A percentile compares a stretch with the other conserved stretches of the same genome.
These are phyloP conservation scores for Hypsibius dujardini DNA, from an alignment of 1,140 invertebrate genomes.

Conservation along the genomic window DNA sequence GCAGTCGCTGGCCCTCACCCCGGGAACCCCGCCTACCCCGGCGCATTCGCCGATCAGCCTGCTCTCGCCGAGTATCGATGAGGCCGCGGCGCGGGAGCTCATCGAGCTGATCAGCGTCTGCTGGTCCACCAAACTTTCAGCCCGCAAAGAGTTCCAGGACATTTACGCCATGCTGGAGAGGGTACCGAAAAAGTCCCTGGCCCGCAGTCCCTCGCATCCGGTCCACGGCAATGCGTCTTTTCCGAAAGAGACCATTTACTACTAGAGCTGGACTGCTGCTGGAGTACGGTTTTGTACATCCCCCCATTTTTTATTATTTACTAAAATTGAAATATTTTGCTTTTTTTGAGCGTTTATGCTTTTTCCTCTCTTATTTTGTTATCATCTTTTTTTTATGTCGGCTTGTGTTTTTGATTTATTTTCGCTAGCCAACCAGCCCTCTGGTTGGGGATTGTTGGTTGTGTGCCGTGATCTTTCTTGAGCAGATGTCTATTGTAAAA, in stretches of 20 bases:
- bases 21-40: neutral
- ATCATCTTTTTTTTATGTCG: no score
- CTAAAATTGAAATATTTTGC: no score
- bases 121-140: conserved; percentile 66
- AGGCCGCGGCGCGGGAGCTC: conserved; percentile 2
- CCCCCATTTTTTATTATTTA: no score
- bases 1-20: conserved; percentile 36
- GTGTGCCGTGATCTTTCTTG: no score
- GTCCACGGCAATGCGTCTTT: conserved; percentile 40
- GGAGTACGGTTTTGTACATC: no score
- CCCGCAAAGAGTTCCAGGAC: conserved; percentile 71
- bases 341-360: no score
- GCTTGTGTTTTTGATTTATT: no score
- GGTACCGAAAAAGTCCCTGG: conserved; percentile 69
- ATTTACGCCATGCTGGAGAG: conserved; percentile 67
- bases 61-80: conserved; percentile 10
- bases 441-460: no score
- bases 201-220: conserved; percentile 89
- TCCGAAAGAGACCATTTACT: neutral
- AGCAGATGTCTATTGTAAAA: no score
- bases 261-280: neutral
- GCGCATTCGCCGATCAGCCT: neutral
- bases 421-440: no score
- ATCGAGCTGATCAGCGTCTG: conserved; percentile 37
- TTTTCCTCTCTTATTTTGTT: no score